Evolutionary conservation across 2,797 vertebrate genomes (phyloP), one percentile per base, ranked within the genome.

Genomic region (Parotocinclus haroldoi): DNA sequence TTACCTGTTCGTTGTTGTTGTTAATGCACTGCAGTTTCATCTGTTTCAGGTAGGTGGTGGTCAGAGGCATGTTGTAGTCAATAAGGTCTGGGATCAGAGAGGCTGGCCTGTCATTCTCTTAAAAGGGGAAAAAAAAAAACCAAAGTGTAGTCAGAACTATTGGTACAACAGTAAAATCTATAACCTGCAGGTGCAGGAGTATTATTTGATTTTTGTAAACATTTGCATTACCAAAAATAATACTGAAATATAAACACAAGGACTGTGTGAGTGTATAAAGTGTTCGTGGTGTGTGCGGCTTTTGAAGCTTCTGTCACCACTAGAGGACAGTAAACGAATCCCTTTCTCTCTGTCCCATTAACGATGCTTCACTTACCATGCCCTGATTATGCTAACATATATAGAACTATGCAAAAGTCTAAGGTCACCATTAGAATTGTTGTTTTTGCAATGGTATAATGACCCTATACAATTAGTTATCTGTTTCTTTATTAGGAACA

Each of bases 31-130:
- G 92, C 81, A 98, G 84, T 83, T 98, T 98, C 96, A 98, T 97
- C 73, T 98, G 96, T 80, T 98, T 98, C 91, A 98, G 88, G 84
- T 98, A 98, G 56, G 96, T 98, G 63, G 96, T 95, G 84, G 96
- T 98, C 39, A 98, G 93, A 39, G 96, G 96, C 96, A 98, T 98
- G 91, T 98, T 98, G 91, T 98, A 98, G 69, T 98, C 96, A 37
- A 98, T 98, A 72, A 96, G 93, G 81, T 96, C 95, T 36, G 96
- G 95, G 69, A 95, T 94, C 89, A 98, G 83, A 0, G 95, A 95
- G 62, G 94, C 93, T 2, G 95, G 93, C 12, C 93, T 88, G 75
- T 98, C 95, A 0, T 93, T 98, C 85, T 98, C 96, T 98, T 87
- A 18, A 67, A 5, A 5, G 27, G 27, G 76, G 71, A 42, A 66